Evolutionary conservation across 2,113 vertebrate genomes (phyloP), one percentile per base, ranked within the genome.

Genomic region (Saguinus midas): DNA sequence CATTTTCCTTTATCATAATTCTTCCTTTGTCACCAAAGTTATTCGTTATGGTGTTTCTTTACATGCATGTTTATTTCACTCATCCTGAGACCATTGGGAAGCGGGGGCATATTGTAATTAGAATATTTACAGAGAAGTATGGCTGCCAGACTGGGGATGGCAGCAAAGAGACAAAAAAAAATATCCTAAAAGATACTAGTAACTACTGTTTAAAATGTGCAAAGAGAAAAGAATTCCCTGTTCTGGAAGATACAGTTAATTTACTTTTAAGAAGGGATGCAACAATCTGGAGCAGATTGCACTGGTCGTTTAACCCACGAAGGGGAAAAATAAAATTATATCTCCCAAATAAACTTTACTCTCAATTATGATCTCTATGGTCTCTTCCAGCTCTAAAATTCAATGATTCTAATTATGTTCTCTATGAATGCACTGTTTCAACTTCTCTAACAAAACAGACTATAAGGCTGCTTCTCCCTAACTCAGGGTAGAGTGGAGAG

Each of bases 301-400:
- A 57, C 70, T 37, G 64, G 68, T 85, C 17, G 27, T 96, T 97
- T 94, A 95, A 90, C 58, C 57, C 50, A 79, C 64, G 0, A 95
- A 95, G 55, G 87, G 96, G 95, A 94, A 96, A 97, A 98, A 98
- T 96, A 95, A 97, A 97, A 96, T 96, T 93, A 84, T 95, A 96
- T 96, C 75, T 96, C 50, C 72, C 72, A 95, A 95, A 97, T 98
- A 96, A 97, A 98, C 90, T 97, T 94, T 78, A 93, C 58, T 95
- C 50, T 94, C 94, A 82, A 21, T 96, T 95, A 96, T 75, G 82
- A 96, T 96, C 93, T 95, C 94, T 57, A 1, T 90, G 96, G 94
- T 85, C 64, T 92, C 84, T 82, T 91, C 25, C 9, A 61, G 80
- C 84, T 82, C 52, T 96, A 92, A 97, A 98, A 90, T 96, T 94